phyloP scores from a whole-genome alignment of 2,888 invertebrate species.

The Lasioglossum morio region DNA sequence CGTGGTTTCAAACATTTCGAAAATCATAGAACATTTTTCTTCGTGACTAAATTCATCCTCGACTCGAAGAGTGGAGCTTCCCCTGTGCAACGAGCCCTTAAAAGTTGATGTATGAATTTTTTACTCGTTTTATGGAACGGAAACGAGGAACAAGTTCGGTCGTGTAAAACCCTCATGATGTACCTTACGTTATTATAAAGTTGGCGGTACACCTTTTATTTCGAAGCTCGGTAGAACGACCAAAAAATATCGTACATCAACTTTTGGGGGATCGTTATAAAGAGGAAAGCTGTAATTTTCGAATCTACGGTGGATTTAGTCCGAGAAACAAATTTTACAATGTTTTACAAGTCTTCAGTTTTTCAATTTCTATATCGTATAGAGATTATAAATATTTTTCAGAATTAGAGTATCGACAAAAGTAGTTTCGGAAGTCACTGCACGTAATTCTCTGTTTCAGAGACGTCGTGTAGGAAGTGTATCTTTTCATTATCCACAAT shows the following conservation, averaged over 20 bases:
- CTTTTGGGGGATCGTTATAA: not conserved
- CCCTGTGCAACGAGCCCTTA: not conserved
- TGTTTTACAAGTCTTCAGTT: not conserved
- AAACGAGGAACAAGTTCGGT: not conserved
- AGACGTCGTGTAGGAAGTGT: not conserved
- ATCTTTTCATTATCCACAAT: not conserved
- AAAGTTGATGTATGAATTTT: not conserved
- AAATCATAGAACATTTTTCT: not conserved
- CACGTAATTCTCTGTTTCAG: not conserved
- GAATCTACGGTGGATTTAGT: not conserved
- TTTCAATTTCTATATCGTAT: not conserved
- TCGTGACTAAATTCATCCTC: not conserved
- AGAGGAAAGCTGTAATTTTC: not conserved
- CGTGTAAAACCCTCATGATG: not conserved
- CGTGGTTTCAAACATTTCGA: not conserved
- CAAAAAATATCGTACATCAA: not conserved
- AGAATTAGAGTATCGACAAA: not conserved
- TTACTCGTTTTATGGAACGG: not conserved
- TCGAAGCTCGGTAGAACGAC: not conserved
- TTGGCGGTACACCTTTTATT: not conserved
- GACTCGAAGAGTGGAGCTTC: not conserved
- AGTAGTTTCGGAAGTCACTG: not conserved
- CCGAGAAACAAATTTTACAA: not conserved
- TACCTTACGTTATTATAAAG: conserved; percentile 1
- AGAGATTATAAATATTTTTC: not conserved